Conservation (phyloP, 2,888 invertebrate genomes). For the Drosophila pseudotalamancana region DNA sequence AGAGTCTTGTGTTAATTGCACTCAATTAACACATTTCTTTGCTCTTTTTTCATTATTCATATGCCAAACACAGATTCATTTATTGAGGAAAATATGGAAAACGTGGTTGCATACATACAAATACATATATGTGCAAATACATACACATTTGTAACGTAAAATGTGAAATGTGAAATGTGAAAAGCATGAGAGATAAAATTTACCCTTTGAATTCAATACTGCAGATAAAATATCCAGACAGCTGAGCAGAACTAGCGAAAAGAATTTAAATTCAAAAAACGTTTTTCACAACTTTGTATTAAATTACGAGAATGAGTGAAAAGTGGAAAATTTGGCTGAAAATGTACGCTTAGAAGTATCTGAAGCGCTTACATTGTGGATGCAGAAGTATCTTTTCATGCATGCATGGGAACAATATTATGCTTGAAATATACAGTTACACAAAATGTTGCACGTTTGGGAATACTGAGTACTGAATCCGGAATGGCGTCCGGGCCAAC, state of each 20-base stretch:
- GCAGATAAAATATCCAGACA: not conserved
- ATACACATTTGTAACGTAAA: too few species aligned
- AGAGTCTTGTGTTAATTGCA: constrained; percentile 58
- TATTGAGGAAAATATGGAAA: constrained; percentile 23
- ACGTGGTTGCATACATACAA: too few species aligned
- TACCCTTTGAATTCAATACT: not conserved
- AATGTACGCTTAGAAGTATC: not conserved
- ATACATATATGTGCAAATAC: too few species aligned
- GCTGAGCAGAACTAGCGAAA: not conserved
- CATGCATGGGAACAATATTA: not conserved
- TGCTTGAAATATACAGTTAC: not conserved
- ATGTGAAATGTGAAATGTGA: too few species aligned
- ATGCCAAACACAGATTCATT: constrained; percentile 18
- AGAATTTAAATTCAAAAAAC: constrained; percentile 1
- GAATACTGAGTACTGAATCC: not conserved
- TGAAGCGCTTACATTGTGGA: not conserved
- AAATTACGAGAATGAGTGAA: not conserved
- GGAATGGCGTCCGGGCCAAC: not conserved
- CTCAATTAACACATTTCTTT: constrained; percentile 40
- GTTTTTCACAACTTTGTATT: not conserved
- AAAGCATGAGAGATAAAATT: not conserved
- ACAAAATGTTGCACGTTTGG: constrained; percentile 3
- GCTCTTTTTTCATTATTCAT: constrained; percentile 30
- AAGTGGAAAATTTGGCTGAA: not conserved
- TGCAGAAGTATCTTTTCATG: constrained; percentile 1